A percentile compares a stretch with the other conserved stretches of the same genome.
Conservation (phyloP, 2,888 invertebrate species). For the Clostera curtula region DNA sequence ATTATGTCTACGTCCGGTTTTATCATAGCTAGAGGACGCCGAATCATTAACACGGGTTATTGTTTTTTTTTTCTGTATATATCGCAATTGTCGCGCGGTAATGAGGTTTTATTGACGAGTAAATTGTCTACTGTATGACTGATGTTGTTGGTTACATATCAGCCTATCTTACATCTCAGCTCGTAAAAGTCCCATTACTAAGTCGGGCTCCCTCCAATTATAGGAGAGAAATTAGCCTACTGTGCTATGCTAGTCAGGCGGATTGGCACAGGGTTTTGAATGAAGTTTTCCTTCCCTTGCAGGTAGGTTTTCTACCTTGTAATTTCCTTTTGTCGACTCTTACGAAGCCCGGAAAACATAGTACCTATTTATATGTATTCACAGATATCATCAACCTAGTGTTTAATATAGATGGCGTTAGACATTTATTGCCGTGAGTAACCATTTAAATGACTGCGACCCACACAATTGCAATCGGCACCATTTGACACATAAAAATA, state of each 20-base stretch:
- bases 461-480: constrained; percentile 54
- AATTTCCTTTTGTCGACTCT: too few relatives aligned
- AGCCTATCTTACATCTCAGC: too few relatives aligned
- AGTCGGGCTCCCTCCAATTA: too few relatives aligned
- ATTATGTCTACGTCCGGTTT: constrained; percentile 35
- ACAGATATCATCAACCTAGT: constrained; percentile 43
- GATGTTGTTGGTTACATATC: too few relatives aligned
- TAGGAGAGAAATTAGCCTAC: too few relatives aligned
- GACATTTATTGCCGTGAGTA: constrained; percentile 60
- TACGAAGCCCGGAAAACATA: constrained; percentile 1
- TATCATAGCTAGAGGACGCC: constrained; percentile 16
- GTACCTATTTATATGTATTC: constrained; percentile 16
- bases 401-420: constrained; percentile 51
- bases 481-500: constrained; percentile 44
- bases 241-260: too few relatives aligned
- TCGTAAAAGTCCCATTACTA: too few relatives aligned
- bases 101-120: too few relatives aligned
- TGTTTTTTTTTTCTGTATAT: constrained; percentile 3
- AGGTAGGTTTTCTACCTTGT: too few relatives aligned
- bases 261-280: too few relatives aligned
- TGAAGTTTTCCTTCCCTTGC: too few relatives aligned
- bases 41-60: constrained; percentile 8
- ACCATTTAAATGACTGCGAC: constrained; percentile 49
- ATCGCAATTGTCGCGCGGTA: constrained; percentile 2
- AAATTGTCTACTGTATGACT: too few relatives aligned